Evolutionary conservation across 2,888 invertebrate genomes (phyloP).

Genomic region (Tortricodes alternella): DNA sequence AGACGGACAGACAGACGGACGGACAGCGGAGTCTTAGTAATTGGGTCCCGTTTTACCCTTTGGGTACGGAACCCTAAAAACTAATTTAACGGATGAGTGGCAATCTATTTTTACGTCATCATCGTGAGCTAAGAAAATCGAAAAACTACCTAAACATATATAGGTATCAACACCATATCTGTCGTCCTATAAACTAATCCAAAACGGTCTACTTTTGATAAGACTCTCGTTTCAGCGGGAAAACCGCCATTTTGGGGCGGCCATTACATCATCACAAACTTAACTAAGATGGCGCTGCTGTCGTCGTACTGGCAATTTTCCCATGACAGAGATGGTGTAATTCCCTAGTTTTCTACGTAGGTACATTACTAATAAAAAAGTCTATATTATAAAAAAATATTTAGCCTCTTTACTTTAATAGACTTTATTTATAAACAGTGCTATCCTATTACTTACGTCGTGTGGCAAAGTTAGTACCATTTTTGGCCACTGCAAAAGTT

Average conservation of each 20-base stretch:
- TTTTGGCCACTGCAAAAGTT: not conserved
- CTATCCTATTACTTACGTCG: not conserved
- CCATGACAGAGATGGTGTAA: no score
- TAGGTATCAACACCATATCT: slow-evolving; percentile 17
- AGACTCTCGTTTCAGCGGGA: slow-evolving; percentile 2
- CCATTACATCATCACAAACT: slow-evolving; percentile 15
- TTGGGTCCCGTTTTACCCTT: no score
- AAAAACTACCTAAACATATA: not conserved
- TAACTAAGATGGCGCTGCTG: not conserved
- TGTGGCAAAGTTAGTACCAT: slow-evolving; percentile 5
- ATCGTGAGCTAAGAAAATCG: not conserved
- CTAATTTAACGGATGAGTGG: no score
- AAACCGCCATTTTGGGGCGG: slow-evolving; percentile 1
- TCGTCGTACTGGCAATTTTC: not conserved
- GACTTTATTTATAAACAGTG: not conserved
- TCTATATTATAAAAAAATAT: no score
- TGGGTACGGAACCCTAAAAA: no score
- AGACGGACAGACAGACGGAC: no score
- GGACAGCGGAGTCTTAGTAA: no score
- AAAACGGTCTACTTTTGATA: slow-evolving; percentile 16
- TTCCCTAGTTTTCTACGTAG: no score
- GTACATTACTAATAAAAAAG: no score
- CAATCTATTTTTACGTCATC: not conserved
- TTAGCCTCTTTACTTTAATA: no score
- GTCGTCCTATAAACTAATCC: slow-evolving; percentile 9